Conservation (phyloP, 2,797 vertebrate species). For the Gallirallus australis region DNA sequence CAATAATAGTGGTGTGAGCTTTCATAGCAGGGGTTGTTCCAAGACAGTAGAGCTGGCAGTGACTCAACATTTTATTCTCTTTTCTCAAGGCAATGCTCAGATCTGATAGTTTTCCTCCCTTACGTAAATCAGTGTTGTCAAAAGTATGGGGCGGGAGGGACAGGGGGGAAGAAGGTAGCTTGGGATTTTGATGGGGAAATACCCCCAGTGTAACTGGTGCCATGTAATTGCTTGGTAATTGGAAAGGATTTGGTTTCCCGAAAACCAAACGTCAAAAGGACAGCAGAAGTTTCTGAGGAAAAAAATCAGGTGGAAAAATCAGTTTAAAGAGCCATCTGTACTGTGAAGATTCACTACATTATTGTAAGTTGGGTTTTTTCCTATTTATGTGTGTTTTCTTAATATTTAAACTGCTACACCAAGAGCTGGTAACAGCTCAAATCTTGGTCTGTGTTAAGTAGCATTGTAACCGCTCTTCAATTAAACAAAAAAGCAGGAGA, state of each 20-base stretch:
- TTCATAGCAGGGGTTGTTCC: background rate
- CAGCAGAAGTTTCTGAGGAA: background rate
- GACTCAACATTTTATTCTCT: conserved; percentile 6
- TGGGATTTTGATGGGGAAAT: background rate
- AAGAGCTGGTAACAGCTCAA: background rate
- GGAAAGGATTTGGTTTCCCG: background rate
- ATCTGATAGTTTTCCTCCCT: conserved; percentile 17
- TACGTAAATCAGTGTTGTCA: background rate
- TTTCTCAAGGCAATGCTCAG: background rate
- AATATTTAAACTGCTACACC: background rate
- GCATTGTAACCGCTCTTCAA: background rate
- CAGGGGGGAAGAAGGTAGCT: background rate
- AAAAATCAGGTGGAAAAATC: background rate
- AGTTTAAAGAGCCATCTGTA: background rate
- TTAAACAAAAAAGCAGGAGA: background rate
- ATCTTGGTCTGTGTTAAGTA: background rate
- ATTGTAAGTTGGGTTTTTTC: background rate
- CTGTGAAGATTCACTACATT: background rate
- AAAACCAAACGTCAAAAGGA: background rate
- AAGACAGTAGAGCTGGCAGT: conserved; percentile 54
- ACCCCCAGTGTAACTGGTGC: background rate
- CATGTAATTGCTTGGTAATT: background rate
- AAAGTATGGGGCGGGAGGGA: background rate
- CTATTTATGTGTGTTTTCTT: background rate
- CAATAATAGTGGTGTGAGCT: background rate